Evolutionary conservation across 2,113 vertebrate genomes (phyloP).

Genomic region (Brachirus orientalis): DNA sequence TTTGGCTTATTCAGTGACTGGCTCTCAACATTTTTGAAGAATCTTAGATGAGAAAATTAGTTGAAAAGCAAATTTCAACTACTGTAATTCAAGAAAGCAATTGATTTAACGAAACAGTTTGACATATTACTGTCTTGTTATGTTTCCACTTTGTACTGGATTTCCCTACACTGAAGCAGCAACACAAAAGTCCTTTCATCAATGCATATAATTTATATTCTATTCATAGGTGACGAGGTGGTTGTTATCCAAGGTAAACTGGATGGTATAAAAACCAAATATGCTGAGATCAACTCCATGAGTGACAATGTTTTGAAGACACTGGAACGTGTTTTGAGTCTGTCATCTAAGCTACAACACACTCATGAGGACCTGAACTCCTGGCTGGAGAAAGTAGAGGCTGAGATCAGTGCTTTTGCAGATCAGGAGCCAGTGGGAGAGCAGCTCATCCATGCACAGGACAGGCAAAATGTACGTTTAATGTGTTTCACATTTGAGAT

Average conservation of each 20-base stretch:
- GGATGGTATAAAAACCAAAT: conserved; percentile 93
- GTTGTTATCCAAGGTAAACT: conserved; percentile 96
- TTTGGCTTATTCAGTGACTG: background rate
- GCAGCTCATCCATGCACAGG: conserved; percentile 84
- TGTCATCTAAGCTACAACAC: conserved; percentile 85
- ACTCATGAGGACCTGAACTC: conserved; percentile 83
- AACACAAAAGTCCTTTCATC: background rate
- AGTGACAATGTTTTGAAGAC: conserved; percentile 87
- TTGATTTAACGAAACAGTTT: no score
- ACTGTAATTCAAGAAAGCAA: no score
- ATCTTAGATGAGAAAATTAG: background rate
- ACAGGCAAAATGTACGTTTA: conserved; percentile 87
- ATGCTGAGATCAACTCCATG: conserved; percentile 90
- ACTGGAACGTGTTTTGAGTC: conserved; percentile 87
- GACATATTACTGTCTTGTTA: no score
- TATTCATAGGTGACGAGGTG: conserved; percentile 92
- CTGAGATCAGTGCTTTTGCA: conserved; percentile 84
- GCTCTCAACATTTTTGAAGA: background rate
- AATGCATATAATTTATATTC: background rate
- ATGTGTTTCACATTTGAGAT: background rate
- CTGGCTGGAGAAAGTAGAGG: conserved; percentile 90
- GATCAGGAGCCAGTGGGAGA: conserved; percentile 82
- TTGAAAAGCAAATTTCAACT: background rate
- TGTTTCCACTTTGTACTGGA: no score
- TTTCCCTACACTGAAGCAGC: no score